Evolutionary conservation across 1,140 invertebrate genomes (phyloP).

Genomic region (Adelges cooleyi): DNA sequence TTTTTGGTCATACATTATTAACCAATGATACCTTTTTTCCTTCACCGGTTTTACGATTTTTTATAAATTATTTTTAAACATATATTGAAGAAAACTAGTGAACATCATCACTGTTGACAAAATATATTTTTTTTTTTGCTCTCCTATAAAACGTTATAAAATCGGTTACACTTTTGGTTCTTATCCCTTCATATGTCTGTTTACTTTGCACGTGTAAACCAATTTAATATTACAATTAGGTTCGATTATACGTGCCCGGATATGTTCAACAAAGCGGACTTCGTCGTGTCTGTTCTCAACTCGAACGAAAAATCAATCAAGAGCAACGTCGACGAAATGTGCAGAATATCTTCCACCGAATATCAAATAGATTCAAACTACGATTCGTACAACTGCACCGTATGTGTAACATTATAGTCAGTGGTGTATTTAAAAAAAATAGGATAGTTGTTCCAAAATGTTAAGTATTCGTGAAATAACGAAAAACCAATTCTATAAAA

Average conservation of each 20-base stretch:
- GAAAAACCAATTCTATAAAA: too few relatives aligned
- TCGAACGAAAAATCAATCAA: not conserved
- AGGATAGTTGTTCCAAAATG: too few relatives aligned
- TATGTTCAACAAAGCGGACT: slow-evolving; percentile 1
- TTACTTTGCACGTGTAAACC: not conserved
- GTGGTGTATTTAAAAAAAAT: too few relatives aligned
- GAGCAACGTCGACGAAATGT: slow-evolving; percentile 6
- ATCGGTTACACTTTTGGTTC: not conserved
- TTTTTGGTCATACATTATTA: too few relatives aligned
- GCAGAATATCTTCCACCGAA: not conserved
- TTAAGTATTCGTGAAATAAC: too few relatives aligned
- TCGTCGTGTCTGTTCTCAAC: not conserved
- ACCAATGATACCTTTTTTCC: too few relatives aligned
- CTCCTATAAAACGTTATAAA: not conserved
- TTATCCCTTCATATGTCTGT: not conserved
- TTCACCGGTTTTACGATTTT: not conserved
- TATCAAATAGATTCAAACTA: not conserved
- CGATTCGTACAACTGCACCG: not conserved
- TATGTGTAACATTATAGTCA: too few relatives aligned
- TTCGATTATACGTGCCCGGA: not conserved
- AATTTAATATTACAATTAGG: too few relatives aligned
- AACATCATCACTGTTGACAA: not conserved
- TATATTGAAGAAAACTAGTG: too few relatives aligned
- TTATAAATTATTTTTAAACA: too few relatives aligned
- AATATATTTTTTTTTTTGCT: not conserved